Evolutionary conservation across 1,140 invertebrate species (phyloP), one percentile per base, ranked within the genome.

Genomic region (Leguminivora glycinivorella): DNA sequence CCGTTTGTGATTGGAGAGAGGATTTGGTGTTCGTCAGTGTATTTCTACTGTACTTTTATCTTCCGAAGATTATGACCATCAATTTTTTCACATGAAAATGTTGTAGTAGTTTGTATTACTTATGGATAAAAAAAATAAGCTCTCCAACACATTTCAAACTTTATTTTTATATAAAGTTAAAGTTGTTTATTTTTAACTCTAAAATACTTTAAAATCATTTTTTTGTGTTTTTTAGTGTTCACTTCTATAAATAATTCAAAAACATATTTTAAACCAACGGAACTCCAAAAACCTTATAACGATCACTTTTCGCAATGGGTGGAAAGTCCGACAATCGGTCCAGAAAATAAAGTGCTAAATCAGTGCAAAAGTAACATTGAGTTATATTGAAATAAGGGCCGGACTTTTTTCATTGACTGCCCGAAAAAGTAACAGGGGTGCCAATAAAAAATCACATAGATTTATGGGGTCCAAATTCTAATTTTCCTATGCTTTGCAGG

Each of bases 321-420:
- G 72, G 67, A 24, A 72, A 74, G 67, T 73, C 75, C 71, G 12
- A 69, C 71, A 75, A 79, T 74, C 73, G 74, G 70, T 22, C n/a
- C 2, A 63, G n/a, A 29, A 63, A 63, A 63, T 75, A 52, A 72
- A 74, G 75, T 68, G 71, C 74, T 77, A 73, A 77, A 75, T 38
- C 25, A 70, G 52, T 70, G 60, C 60, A 52, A 58, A 43, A 26
- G 60, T 63, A 60, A 60, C 17, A 60, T 60, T 25, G 58, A 63
- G 58, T 63, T 63, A 63, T 19, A 63, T 63, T 63, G 14, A 34
- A 63, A 63, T 31, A 63, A 63, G 58, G 25, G 26, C 7, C n/a
- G 19, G 58, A 63, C 17, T 10, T 63, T 63, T 60, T 60, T 60
- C n/a, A 63, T 63, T 17, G 58, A 63, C 25, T 26, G 26, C 56